Evolutionary conservation across 2,113 vertebrate genomes (phyloP), one percentile per base, ranked within the genome.

Genomic region (Gymnocephalus cernua): DNA sequence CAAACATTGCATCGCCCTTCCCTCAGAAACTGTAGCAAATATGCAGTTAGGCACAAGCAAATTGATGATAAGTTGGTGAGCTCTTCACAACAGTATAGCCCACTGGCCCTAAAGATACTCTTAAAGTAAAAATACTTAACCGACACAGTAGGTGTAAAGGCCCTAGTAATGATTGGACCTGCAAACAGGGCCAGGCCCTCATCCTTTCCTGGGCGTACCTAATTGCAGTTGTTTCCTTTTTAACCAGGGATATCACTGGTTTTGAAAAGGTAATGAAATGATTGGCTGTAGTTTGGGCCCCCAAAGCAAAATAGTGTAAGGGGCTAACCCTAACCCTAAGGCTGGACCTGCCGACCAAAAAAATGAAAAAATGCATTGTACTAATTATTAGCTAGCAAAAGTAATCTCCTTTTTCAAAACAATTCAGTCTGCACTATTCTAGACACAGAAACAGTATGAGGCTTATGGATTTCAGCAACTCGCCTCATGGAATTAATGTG

Each of bases 401-500:
- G 44, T 41, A 56, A 78, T 63, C 47, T 29, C 25, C 23, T 27
- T 15, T 47, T 63, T 44, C 6, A 50, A 68, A 73, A 50, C 0
- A 54, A n/a, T 29, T 15, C 44, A n/a, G 53, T 47, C 2, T 3
- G 10, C 50, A 61, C 47, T 23, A 44, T 57, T 58, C 38, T 32
- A 32, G 32, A 32, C 32, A 32, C 29, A 44, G 7, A 67, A 65
- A 27, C 61, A 45, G 0, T 6, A 6, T 15, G 47, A 67, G 45
- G 21, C 54, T 57, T 44, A 73, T 44, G 7, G 57, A 80, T 61
- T 72, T 68, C 32, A 19, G 25, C 14, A 3, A 11, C 45, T 29
- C 45, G 41, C 13, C 76, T 75, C 29, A 25, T 19, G 58, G 67
- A 82, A 79, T 62, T 53, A 23, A 82, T 29, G 18, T 61, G 56